A percentile compares a stretch with the other conserved stretches of the same genome.
phyloP scores from a whole-genome alignment of 2,113 vertebrate genomes.

The Anser cygnoides region DNA sequence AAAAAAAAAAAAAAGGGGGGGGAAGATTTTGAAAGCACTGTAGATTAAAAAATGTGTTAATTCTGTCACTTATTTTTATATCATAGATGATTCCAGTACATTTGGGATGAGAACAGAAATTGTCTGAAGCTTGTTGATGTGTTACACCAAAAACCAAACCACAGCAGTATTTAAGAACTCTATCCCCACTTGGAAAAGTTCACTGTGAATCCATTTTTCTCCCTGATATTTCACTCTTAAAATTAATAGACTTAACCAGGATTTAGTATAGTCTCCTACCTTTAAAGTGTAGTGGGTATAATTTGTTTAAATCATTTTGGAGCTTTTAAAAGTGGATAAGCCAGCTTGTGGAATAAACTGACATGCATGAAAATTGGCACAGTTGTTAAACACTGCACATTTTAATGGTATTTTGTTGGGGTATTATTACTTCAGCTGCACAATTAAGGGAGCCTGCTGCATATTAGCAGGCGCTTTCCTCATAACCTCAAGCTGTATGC shows the following conservation, averaged over 20 bases:
- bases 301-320: background rate
- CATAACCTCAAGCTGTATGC: conserved; percentile 4
- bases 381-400: background rate
- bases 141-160: background rate
- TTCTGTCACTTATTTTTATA: background rate
- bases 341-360: background rate
- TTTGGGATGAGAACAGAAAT: background rate
- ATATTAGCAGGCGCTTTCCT: background rate
- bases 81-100: background rate
- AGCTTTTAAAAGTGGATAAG: background rate
- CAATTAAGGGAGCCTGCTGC: conserved; percentile 24
- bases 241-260: background rate
- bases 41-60: background rate
- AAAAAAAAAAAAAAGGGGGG: background rate
- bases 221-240: background rate
- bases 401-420: background rate
- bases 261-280: background rate
- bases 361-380: background rate
- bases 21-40: background rate
- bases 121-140: background rate
- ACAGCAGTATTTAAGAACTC: background rate
- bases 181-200: background rate
- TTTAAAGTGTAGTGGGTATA: background rate
- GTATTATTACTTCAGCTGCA: conserved; percentile 52
- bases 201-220: background rate